These are phyloP conservation scores for Dinoponera quadriceps DNA, from an alignment of 1,140 invertebrate species.

Conservation along the genomic window DNA sequence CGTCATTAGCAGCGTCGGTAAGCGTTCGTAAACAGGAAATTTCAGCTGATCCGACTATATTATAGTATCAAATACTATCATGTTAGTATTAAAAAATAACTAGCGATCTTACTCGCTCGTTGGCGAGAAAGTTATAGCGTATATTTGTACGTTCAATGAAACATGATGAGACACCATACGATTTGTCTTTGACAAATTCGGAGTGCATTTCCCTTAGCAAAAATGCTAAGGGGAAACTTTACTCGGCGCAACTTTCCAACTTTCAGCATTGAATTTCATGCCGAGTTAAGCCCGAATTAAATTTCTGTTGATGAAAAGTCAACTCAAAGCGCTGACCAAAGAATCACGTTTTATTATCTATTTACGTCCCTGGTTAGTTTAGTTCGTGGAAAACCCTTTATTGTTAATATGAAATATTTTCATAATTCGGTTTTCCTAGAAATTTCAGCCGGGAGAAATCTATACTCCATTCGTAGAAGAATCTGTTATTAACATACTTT, in stretches of 20 bases:
- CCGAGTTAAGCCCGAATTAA: not conserved
- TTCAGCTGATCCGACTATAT: not conserved
- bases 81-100: not conserved
- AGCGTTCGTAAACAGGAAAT: not conserved
- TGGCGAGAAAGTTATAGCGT: not conserved
- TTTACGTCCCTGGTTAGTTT: conserved; percentile 2
- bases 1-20: not conserved
- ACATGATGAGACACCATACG: not conserved
- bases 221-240: not conserved
- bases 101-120: not conserved
- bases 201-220: not conserved
- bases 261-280: conserved; percentile 24
- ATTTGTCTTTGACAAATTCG: not conserved
- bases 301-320: conserved; percentile 15
- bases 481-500: not conserved
- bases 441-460: not conserved
- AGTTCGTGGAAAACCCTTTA: not conserved
- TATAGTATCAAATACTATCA: not conserved
- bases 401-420: conserved; percentile 7
- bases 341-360: conserved; percentile 11
- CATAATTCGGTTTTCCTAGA: not conserved
- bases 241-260: not conserved
- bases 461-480: conserved; percentile 3
- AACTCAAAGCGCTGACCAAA: not conserved
- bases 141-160: not conserved